Percentiles rank a stretch among this genome's conserved stretches.
These are phyloP conservation scores for Acanthurus lineatus DNA, from an alignment of 2,797 vertebrate species.

Conservation along the genomic window DNA sequence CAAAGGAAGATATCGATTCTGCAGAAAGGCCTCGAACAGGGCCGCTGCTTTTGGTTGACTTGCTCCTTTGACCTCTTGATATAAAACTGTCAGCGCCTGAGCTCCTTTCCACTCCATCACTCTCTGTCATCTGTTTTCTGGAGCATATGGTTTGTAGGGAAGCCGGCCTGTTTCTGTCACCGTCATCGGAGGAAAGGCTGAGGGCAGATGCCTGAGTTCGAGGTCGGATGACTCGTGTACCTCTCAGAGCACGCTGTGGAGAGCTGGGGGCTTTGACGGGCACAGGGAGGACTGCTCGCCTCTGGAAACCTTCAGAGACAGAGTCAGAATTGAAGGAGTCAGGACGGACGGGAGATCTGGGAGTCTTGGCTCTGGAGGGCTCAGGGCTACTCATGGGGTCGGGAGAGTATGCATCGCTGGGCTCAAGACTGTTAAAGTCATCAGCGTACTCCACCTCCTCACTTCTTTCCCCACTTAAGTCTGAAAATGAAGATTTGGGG, in stretches of 20 bases:
- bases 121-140: slow-evolving; percentile 36
- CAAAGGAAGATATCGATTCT: slow-evolving; percentile 72
- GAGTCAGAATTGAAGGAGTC: slow-evolving; percentile 69
- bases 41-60: slow-evolving; percentile 65
- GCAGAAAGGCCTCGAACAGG: slow-evolving; percentile 68
- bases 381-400: slow-evolving; percentile 79
- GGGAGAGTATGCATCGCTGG: slow-evolving; percentile 73
- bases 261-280: slow-evolving; percentile 85
- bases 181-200: slow-evolving; percentile 75
- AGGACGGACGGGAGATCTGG: slow-evolving; percentile 44
- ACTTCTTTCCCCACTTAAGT: slow-evolving; percentile 74
- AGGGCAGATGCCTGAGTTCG: slow-evolving; percentile 64
- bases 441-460: slow-evolving; percentile 85
- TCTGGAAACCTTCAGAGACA: slow-evolving; percentile 58
- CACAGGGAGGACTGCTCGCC: slow-evolving; percentile 73
- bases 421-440: slow-evolving; percentile 87
- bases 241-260: slow-evolving; percentile 81
- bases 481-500: slow-evolving; percentile 76
- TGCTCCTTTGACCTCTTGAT: slow-evolving; percentile 55
- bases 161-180: slow-evolving; percentile 31
- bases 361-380: slow-evolving; percentile 55
- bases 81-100: slow-evolving; percentile 49
- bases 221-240: slow-evolving; percentile 68
- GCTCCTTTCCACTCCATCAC: slow-evolving; percentile 37
- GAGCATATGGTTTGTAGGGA: slow-evolving; percentile 46